These are phyloP conservation scores for Ectemnius continuus DNA, from an alignment of 2,888 invertebrate species.

Conservation along the genomic window DNA sequence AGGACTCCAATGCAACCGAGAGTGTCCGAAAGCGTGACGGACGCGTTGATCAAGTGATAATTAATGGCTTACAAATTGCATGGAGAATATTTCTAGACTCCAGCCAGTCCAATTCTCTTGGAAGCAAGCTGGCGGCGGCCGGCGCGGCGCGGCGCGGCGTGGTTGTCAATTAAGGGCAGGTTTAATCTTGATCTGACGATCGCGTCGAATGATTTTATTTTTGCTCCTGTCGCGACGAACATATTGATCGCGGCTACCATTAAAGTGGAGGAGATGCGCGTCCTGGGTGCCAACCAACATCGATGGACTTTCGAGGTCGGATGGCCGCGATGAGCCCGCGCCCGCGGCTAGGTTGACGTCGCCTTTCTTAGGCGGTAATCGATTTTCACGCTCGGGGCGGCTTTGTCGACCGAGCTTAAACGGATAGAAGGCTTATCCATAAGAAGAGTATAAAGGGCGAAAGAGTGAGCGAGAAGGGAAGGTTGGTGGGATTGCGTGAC, in stretches of 20 bases:
- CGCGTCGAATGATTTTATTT: conserved; percentile 43
- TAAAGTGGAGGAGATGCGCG: too few relatives aligned
- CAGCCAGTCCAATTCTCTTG: too few relatives aligned
- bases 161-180: background rate
- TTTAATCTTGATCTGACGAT: conserved; percentile 46
- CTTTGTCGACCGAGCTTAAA: conserved; percentile 12
- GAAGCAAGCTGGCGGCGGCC: too few relatives aligned
- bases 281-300: background rate
- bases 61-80: too few relatives aligned
- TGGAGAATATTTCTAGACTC: too few relatives aligned
- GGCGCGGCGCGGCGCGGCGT: too few relatives aligned
- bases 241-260: too few relatives aligned
- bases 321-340: background rate
- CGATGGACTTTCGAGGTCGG: background rate
- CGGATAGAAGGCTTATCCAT: conserved; percentile 18
- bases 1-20: too few relatives aligned
- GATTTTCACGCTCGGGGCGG: conserved; percentile 15
- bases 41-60: too few relatives aligned
- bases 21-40: too few relatives aligned
- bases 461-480: too few relatives aligned
- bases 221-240: conserved; percentile 19
- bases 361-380: conserved; percentile 1
- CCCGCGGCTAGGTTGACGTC: background rate
- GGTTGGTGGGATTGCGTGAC: too few relatives aligned
- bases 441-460: conserved; percentile 17